These are phyloP conservation scores for Aporophyla lueneburgensis DNA, from an alignment of 2,888 invertebrate species.

Conservation along the genomic window DNA sequence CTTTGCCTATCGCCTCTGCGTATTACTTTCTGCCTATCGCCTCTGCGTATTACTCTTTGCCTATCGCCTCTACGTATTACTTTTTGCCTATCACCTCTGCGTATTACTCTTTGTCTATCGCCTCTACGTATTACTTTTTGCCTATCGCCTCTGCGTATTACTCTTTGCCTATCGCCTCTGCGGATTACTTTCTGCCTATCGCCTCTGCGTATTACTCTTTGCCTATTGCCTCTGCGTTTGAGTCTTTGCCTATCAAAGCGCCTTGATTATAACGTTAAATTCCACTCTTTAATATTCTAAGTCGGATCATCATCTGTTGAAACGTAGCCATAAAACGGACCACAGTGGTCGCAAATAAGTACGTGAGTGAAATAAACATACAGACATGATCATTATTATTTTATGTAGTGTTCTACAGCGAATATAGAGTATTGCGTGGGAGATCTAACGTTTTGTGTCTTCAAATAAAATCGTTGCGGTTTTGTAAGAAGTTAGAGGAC, in stretches of 20 bases:
- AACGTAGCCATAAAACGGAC: slow-evolving; percentile 66
- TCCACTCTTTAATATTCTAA: slow-evolving; percentile 67
- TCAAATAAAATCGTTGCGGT: slow-evolving; percentile 21
- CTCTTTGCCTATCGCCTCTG: not conserved
- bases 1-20: slow-evolving; percentile 1
- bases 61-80: not conserved
- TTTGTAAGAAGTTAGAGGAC: not conserved
- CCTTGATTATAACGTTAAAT: slow-evolving; percentile 66
- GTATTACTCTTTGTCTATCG: not conserved
- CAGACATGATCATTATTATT: slow-evolving; percentile 57
- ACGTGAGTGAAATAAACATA: slow-evolving; percentile 64
- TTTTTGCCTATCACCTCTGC: no score
- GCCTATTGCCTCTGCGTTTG: slow-evolving; percentile 5
- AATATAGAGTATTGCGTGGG: slow-evolving; percentile 56
- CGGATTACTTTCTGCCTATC: not conserved
- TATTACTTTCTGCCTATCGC: slow-evolving; percentile 24
- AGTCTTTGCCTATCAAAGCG: slow-evolving; percentile 35
- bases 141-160: not conserved
- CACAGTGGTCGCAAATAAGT: slow-evolving; percentile 64
- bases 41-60: not conserved
- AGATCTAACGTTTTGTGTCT: slow-evolving; percentile 39
- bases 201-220: not conserved
- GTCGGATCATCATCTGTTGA: slow-evolving; percentile 65
- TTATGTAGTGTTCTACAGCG: slow-evolving; percentile 57
- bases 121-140: slow-evolving; percentile 34